These are phyloP conservation scores for Bradypodion pumilum DNA, from an alignment of 2,797 vertebrate species.

Conservation along the genomic window DNA sequence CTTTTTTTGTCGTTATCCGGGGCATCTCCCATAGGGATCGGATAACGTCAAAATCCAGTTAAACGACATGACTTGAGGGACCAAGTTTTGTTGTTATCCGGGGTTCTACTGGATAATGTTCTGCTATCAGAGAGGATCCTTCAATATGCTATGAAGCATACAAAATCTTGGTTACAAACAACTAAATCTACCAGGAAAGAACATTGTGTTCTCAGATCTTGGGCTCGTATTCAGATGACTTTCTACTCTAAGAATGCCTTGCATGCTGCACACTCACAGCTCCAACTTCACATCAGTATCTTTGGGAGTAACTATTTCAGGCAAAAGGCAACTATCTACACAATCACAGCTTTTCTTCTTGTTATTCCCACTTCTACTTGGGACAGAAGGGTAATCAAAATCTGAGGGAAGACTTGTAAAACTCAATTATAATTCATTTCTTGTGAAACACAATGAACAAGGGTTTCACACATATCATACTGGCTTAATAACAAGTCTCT, in stretches of 20 bases:
- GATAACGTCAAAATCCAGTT: too few relatives aligned
- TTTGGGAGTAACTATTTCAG: neutral
- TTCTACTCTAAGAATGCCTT: conserved; percentile 10
- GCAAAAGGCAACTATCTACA: neutral
- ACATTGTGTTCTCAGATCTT: conserved; percentile 17
- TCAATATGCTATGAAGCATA: neutral
- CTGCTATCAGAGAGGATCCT: neutral
- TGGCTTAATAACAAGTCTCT: neutral
- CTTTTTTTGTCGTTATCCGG: too few relatives aligned
- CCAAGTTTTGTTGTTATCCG: too few relatives aligned
- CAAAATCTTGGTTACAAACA: neutral
- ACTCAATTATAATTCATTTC: neutral
- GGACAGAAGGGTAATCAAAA: neutral
- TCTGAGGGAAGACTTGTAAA: neutral
- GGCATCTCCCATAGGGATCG: too few relatives aligned
- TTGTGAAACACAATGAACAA: neutral
- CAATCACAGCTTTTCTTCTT: neutral
- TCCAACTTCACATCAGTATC: neutral
- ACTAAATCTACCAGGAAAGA: conserved; percentile 19
- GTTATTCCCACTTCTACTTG: neutral
- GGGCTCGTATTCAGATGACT: conserved; percentile 15
- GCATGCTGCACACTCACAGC: neutral
- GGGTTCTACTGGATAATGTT: too few relatives aligned
- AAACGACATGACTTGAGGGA: too few relatives aligned
- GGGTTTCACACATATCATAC: neutral